These are phyloP conservation scores for Ochotona princeps DNA, from an alignment of 2,113 vertebrate genomes.

Conservation along the genomic window DNA sequence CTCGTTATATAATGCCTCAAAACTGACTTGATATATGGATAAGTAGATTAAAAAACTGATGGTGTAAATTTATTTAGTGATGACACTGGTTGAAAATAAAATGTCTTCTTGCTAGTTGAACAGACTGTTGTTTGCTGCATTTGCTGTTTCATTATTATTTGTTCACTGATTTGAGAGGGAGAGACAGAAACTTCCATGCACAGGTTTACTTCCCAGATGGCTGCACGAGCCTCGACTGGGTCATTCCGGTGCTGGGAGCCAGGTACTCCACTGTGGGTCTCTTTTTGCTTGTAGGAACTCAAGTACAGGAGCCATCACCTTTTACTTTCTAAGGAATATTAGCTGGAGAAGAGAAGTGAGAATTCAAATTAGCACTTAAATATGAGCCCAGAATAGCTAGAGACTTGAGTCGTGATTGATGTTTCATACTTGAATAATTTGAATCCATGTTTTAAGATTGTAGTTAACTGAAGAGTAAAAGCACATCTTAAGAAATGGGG, in stretches of 20 bases:
- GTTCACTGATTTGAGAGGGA: too few relatives aligned
- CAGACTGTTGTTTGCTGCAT: not conserved
- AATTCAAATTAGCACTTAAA: too few relatives aligned
- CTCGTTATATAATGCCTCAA: not conserved
- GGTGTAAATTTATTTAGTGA: not conserved
- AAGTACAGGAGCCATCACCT: too few relatives aligned
- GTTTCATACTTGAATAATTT: not conserved
- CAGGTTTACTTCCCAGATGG: too few relatives aligned
- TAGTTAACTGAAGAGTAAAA: slow-evolving; percentile 5
- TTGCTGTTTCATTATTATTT: not conserved
- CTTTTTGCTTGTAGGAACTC: too few relatives aligned
- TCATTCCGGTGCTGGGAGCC: too few relatives aligned
- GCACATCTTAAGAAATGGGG: not conserved
- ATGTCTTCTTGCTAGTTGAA: not conserved
- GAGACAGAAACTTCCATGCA: too few relatives aligned
- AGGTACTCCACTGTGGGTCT: too few relatives aligned
- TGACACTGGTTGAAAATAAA: slow-evolving; percentile 16
- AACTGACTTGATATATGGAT: not conserved
- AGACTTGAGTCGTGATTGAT: slow-evolving; percentile 12
- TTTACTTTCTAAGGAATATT: too few relatives aligned
- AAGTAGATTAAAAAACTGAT: not conserved
- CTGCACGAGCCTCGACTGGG: too few relatives aligned
- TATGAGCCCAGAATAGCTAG: not conserved
- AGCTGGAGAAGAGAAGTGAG: too few relatives aligned
- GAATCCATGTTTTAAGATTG: not conserved